These are phyloP conservation scores for Sprattus sprattus DNA, from an alignment of 2,113 vertebrate genomes.

Conservation along the genomic window DNA sequence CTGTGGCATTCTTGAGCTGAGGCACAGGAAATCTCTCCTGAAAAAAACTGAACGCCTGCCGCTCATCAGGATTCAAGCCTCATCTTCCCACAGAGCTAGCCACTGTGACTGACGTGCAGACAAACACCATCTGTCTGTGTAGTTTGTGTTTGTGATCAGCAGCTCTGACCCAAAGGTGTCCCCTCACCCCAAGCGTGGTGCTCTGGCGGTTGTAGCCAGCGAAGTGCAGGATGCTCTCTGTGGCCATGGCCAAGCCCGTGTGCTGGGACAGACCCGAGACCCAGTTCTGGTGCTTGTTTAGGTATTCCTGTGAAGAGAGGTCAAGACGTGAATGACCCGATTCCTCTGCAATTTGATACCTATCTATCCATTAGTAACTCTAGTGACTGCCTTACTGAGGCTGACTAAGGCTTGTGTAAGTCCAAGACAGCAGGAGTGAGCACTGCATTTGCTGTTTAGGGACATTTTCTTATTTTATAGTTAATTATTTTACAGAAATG, in stretches of 20 bases:
- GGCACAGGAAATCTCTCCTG: neutral
- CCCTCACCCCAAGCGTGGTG: slow-evolving; percentile 87
- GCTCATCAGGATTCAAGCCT: neutral
- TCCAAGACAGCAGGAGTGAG: no score
- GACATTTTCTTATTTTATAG: no score
- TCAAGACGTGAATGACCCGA: neutral
- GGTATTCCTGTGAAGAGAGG: slow-evolving; percentile 81
- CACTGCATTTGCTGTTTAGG: no score
- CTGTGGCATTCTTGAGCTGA: neutral
- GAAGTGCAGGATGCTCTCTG: slow-evolving; percentile 92
- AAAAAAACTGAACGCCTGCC: neutral
- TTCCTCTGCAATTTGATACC: neutral
- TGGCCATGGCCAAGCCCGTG: slow-evolving; percentile 98
- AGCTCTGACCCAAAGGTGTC: neutral
- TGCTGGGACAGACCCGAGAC: slow-evolving; percentile 95
- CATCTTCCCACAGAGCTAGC: neutral
- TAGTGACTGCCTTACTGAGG: neutral
- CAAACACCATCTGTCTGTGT: neutral
- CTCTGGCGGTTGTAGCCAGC: slow-evolving; percentile 95
- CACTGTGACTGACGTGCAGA: neutral
- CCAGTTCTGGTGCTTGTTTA: slow-evolving; percentile 99
- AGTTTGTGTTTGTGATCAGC: no score
- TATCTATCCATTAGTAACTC: neutral
- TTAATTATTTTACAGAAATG: neutral
- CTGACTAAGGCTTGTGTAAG: neutral